phyloP scores from a whole-genome alignment of 2,888 invertebrate genomes.

The Aphodius granarius region DNA sequence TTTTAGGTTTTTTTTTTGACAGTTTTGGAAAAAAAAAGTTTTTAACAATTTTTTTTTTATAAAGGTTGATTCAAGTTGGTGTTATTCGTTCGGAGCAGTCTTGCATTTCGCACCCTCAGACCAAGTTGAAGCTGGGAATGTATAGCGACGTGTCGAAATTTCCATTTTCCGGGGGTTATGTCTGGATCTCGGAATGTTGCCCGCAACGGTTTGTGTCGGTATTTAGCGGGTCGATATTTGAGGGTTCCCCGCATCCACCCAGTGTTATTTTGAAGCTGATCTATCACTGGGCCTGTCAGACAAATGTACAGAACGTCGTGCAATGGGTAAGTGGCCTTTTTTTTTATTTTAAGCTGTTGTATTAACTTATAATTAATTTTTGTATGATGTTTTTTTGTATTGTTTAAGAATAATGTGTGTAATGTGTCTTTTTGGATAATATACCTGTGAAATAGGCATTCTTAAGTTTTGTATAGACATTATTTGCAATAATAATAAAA shows the following conservation, averaged over 20 bases:
- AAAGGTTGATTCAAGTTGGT: slow-evolving; percentile 80
- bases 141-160: slow-evolving; percentile 84
- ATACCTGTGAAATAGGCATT: too few relatives aligned
- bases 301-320: slow-evolving; percentile 83
- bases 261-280: slow-evolving; percentile 80
- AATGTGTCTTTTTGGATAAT: too few relatives aligned
- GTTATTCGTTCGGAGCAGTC: slow-evolving; percentile 78
- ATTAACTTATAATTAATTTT: too few relatives aligned
- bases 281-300: slow-evolving; percentile 92
- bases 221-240: slow-evolving; percentile 84
- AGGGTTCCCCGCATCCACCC: slow-evolving; percentile 82
- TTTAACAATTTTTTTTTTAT: slow-evolving; percentile 24
- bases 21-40: background rate
- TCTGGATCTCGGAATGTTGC: slow-evolving; percentile 89
- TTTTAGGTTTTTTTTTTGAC: background rate
- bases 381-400: too few relatives aligned
- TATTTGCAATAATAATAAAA: too few relatives aligned
- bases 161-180: slow-evolving; percentile 87
- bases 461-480: too few relatives aligned
- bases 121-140: slow-evolving; percentile 79
- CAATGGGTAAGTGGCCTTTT: slow-evolving; percentile 90
- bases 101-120: slow-evolving; percentile 69
- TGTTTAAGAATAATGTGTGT: too few relatives aligned
- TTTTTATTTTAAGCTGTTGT: too few relatives aligned
- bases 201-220: slow-evolving; percentile 84